Conservation (phyloP, 2,888 invertebrate species). For the Agriopis marginaria region DNA sequence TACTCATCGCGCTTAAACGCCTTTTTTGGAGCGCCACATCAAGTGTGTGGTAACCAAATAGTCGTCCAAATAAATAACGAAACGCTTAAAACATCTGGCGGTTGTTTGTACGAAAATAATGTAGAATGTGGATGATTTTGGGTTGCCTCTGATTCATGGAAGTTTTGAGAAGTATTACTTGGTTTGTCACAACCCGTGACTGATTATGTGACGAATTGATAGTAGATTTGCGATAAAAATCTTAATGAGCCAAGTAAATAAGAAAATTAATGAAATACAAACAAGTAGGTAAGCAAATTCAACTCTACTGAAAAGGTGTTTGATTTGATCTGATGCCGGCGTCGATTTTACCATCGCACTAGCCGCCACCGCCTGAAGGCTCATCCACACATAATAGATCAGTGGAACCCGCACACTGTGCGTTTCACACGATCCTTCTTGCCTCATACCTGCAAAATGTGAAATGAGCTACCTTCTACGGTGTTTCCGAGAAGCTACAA, state of each 20-base stretch:
- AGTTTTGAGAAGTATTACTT: slow-evolving; percentile 36
- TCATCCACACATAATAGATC: no score
- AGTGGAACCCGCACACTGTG: no score
- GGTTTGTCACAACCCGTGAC: slow-evolving; percentile 1
- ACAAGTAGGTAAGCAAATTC: no score
- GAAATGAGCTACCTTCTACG: no score
- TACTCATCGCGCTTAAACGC: slow-evolving; percentile 41
- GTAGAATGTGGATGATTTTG: slow-evolving; percentile 22
- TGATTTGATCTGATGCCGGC: no score
- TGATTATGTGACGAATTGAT: slow-evolving; percentile 36
- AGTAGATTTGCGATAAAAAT: background rate
- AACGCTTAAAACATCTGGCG: slow-evolving; percentile 36
- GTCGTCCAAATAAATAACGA: slow-evolving; percentile 30
- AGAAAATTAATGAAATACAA: no score
- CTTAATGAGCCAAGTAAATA: background rate
- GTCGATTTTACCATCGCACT: no score
- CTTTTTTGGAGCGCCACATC: slow-evolving; percentile 36
- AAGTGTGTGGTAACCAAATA: slow-evolving; percentile 30
- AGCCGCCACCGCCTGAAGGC: no score
- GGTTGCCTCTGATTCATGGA: slow-evolving; percentile 32
- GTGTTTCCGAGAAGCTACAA: no score
- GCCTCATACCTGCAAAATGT: no score
- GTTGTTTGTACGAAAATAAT: slow-evolving; percentile 30
- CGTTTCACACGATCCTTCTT: no score
- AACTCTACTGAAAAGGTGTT: no score